Evolutionary conservation across 2,113 vertebrate species (phyloP).

Genomic region (Catharus minimus): DNA sequence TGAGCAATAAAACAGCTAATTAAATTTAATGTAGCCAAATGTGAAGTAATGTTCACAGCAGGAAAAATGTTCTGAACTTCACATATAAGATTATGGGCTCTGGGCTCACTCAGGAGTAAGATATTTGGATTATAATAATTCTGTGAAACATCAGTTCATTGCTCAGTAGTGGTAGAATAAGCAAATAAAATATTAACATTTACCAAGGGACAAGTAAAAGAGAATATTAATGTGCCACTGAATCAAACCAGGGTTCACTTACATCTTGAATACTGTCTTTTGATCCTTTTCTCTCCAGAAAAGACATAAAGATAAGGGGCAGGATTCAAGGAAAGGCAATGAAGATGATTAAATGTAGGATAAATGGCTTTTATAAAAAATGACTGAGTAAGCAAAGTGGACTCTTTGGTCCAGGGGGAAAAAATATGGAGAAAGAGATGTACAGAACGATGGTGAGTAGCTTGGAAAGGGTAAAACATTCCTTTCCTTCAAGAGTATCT

Average conservation of each 20-base stretch:
- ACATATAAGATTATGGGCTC: not conserved
- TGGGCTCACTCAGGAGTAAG: slow-evolving; percentile 26
- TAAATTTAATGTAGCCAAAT: slow-evolving; percentile 38
- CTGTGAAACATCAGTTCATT: slow-evolving; percentile 12
- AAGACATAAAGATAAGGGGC: not conserved
- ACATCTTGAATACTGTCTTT: not conserved
- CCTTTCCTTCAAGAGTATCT: not conserved
- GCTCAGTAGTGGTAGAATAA: not conserved
- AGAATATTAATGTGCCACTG: not conserved
- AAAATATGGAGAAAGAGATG: not conserved
- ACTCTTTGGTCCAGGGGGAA: not conserved
- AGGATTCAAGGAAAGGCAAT: not conserved
- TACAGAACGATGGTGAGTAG: not conserved
- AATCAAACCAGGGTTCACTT: not conserved
- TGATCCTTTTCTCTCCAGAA: not conserved
- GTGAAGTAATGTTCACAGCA: not conserved
- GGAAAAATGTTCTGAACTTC: slow-evolving; percentile 40
- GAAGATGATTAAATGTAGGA: no score
- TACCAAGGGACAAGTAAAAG: slow-evolving; percentile 26
- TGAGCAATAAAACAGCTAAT: slow-evolving; percentile 40
- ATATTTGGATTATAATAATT: slow-evolving; percentile 10
- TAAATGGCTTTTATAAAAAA: not conserved
- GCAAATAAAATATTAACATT: slow-evolving; percentile 53
- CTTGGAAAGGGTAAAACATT: not conserved
- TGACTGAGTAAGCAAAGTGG: not conserved